Conservation (phyloP, 2,113 vertebrate genomes). For the Microcebus griseorufus region DNA sequence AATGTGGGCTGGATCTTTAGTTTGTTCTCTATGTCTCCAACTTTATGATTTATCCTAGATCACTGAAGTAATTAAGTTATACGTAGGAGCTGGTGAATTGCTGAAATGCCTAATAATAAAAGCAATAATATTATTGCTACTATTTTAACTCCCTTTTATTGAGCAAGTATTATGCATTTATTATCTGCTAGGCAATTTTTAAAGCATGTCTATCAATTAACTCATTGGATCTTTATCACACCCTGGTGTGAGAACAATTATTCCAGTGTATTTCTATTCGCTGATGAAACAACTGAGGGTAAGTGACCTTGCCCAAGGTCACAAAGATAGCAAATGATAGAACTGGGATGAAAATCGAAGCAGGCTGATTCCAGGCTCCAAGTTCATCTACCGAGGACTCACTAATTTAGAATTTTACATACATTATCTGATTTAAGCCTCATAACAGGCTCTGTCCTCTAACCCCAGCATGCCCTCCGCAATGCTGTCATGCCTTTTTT, state of each 20-base stretch:
- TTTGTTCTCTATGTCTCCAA: background rate
- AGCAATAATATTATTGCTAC: background rate
- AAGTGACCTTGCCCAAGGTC: constrained; percentile 19
- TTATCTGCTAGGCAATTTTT: background rate
- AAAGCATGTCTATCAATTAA: background rate
- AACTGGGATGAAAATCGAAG: background rate
- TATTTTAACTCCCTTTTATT: background rate
- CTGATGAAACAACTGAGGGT: background rate
- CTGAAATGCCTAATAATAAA: background rate
- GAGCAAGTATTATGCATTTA: background rate
- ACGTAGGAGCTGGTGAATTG: background rate
- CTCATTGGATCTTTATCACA: background rate
- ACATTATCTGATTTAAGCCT: background rate
- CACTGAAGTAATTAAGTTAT: background rate
- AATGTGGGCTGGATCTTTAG: background rate
- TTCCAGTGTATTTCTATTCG: background rate
- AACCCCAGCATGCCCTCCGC: background rate
- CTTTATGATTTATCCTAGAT: background rate
- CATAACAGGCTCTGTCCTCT: background rate
- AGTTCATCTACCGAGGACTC: background rate
- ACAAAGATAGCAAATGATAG: background rate
- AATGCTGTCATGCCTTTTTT: background rate
- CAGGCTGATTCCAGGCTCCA: background rate
- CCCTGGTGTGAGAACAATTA: background rate
- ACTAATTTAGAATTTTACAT: background rate